A percentile compares a stretch with the other conserved stretches of the same genome.
phyloP scores from a whole-genome alignment of 2,888 invertebrate genomes.

The Pseudoips prasinana region DNA sequence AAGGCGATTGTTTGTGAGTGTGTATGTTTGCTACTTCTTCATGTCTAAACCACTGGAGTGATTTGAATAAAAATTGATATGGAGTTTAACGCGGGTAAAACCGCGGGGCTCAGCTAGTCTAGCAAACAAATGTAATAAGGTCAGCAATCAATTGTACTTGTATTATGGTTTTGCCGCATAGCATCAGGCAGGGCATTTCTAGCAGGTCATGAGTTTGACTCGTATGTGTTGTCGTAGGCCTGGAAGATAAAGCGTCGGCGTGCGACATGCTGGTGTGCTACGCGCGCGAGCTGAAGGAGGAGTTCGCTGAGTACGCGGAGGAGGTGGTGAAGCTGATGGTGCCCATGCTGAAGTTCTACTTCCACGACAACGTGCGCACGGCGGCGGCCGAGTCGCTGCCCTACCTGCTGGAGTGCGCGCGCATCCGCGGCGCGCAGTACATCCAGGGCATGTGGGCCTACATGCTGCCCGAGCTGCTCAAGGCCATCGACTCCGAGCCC shows the following conservation, averaged over 20 bases:
- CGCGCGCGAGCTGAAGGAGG: conserved; percentile 95
- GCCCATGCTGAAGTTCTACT: conserved; percentile 95
- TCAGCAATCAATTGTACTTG: too few species aligned
- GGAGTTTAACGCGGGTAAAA: too few species aligned
- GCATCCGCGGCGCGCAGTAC: conserved; percentile 88
- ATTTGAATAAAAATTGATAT: too few species aligned
- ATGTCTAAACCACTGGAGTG: too few species aligned
- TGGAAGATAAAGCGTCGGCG: conserved; percentile 98
- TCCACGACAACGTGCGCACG: conserved; percentile 95
- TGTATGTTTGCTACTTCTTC: too few species aligned
- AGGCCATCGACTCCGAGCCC: conserved; percentile 94
- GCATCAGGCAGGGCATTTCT: too few species aligned
- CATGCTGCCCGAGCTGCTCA: conserved; percentile 92
- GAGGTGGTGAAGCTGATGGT: conserved; percentile 91
- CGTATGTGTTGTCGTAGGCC: too few species aligned
- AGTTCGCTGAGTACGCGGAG: conserved; percentile 82
- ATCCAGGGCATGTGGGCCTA: conserved; percentile 91
- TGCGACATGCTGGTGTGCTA: conserved; percentile 98
- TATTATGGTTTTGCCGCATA: too few species aligned
- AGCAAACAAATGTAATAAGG: too few species aligned
- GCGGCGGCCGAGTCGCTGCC: conserved; percentile 96
- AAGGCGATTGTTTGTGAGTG: too few species aligned
- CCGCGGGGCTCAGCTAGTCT: too few species aligned
- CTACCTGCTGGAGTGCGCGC: conserved; percentile 92
- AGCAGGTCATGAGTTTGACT: too few species aligned